These are phyloP conservation scores for Chouioia cunea DNA, from an alignment of 2,888 invertebrate species.

Conservation along the genomic window DNA sequence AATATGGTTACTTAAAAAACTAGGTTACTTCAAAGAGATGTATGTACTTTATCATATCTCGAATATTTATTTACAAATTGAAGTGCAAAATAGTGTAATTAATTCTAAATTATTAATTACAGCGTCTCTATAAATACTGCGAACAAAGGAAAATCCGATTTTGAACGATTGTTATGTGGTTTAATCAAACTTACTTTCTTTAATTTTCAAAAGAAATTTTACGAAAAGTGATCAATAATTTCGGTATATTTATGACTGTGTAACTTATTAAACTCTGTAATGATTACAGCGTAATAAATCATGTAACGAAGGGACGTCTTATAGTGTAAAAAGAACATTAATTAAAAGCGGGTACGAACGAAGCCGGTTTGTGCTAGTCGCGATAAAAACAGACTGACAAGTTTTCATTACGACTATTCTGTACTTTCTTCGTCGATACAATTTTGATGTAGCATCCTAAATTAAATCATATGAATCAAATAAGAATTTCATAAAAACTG, in stretches of 20 bases:
- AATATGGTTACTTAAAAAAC: not conserved
- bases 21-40: not conserved
- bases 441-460: conserved; percentile 21
- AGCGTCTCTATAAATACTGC: conserved; percentile 23
- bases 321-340: conserved; percentile 23
- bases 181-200: conserved; percentile 32
- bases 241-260: conserved; percentile 43
- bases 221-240: conserved; percentile 35
- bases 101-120: conserved; percentile 39
- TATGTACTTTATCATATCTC: conserved; percentile 12
- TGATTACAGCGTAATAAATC: conserved; percentile 28
- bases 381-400: conserved; percentile 39
- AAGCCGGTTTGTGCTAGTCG: conserved; percentile 53
- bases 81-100: conserved; percentile 32
- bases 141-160: conserved; percentile 29
- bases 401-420: conserved; percentile 39
- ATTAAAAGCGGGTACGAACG: conserved; percentile 37
- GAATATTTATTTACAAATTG: conserved; percentile 28
- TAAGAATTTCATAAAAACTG: conserved; percentile 33
- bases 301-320: conserved; percentile 35
- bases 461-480: conserved; percentile 20
- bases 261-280: conserved; percentile 38
- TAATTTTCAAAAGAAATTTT: conserved; percentile 40
- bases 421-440: conserved; percentile 39
- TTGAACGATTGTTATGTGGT: not conserved